A percentile compares a stretch with the other conserved stretches of the same genome.
phyloP scores from a whole-genome alignment of 2,113 vertebrate species.

The Cryptotis parvus region DNA sequence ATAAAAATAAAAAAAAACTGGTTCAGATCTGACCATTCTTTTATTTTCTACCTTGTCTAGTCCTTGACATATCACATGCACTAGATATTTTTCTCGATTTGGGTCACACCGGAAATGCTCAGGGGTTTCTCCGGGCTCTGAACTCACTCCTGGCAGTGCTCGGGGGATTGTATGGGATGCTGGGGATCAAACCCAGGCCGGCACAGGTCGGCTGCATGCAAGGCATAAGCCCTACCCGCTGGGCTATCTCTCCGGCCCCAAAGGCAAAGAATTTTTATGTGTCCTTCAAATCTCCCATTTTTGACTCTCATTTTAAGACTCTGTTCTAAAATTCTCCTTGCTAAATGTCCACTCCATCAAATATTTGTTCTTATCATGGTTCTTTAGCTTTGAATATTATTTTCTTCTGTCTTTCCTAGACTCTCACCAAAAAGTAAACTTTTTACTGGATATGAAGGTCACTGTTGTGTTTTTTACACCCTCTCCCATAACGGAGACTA shows the following conservation, averaged over 20 bases:
- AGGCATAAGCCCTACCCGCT: no score
- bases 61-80: background rate
- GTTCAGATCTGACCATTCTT: background rate
- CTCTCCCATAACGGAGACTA: background rate
- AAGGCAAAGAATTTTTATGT: background rate
- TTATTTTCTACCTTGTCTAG: background rate
- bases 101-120: no score
- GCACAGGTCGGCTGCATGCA: no score
- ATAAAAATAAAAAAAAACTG: no score
- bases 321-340: background rate
- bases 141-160: no score
- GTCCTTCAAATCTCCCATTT: background rate
- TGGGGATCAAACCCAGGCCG: no score
- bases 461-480: background rate
- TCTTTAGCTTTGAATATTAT: background rate
- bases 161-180: no score
- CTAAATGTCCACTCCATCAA: background rate
- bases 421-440: background rate
- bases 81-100: background rate
- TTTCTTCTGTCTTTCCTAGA: background rate
- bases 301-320: fast-evolving
- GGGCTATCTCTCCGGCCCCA: no score
- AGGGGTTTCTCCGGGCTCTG: no score
- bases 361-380: background rate
- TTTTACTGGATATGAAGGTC: background rate